A percentile compares a stretch with the other conserved stretches of the same genome.
Conservation (phyloP, 2,113 vertebrate species). For the Salvelinus fontinalis region DNA sequence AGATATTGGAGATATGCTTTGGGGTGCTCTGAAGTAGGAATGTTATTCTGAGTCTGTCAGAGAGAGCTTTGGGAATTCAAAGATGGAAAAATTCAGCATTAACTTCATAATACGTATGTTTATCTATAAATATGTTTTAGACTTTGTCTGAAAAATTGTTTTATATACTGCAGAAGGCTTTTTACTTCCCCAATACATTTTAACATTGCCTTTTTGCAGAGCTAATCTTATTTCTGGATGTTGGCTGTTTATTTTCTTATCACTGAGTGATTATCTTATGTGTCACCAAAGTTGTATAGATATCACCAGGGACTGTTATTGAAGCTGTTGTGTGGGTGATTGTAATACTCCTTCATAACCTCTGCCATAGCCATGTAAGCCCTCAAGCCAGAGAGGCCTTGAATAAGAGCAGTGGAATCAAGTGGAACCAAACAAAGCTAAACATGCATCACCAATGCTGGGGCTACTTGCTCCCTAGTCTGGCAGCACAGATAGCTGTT, state of each 20-base stretch:
- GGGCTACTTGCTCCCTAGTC: constrained; percentile 33
- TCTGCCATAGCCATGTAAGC: neutral
- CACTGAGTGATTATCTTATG: too few relatives aligned
- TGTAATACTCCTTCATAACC: neutral
- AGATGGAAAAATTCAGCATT: too few relatives aligned
- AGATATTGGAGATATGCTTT: too few relatives aligned
- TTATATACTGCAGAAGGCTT: too few relatives aligned
- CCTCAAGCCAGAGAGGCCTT: neutral
- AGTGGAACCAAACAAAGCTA: constrained; percentile 54
- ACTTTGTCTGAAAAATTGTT: too few relatives aligned
- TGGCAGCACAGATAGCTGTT: constrained; percentile 48
- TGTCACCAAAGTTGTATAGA: neutral
- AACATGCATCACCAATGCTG: constrained; percentile 56
- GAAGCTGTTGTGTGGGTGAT: neutral
- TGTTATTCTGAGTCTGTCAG: too few relatives aligned
- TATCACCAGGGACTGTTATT: neutral
- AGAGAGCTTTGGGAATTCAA: too few relatives aligned
- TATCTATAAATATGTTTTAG: too few relatives aligned
- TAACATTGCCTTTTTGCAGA: neutral
- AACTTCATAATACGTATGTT: too few relatives aligned
- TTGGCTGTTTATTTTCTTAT: too few relatives aligned
- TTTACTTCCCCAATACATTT: too few relatives aligned
- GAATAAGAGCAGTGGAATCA: constrained; percentile 41
- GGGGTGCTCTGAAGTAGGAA: too few relatives aligned
- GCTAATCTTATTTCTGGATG: neutral